Evolutionary conservation across 2,113 vertebrate genomes (phyloP), one percentile per base, ranked within the genome.

Genomic region (Lagopus leucura): DNA sequence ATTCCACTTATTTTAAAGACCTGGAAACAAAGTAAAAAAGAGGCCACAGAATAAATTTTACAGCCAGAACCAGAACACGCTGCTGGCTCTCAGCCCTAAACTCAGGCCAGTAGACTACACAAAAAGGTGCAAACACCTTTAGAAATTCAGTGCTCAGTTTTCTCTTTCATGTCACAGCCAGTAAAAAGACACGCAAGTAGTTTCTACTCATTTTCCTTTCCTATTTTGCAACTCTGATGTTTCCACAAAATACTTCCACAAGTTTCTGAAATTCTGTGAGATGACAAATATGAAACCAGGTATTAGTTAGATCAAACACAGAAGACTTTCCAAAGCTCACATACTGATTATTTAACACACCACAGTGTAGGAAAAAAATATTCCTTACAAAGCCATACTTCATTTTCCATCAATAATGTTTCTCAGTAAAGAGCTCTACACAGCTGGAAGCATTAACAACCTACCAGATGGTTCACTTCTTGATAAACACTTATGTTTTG

Each of bases 401-500:
- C 74, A 89, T 89, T 91, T 92, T 89, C 47, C 50, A 47, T 81
- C 55, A 58, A 10, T 89, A 91, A 69, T 9, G 24, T 71, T 94
- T 91, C 90, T 90, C 78, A 19, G 0, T 86, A 94, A 94, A 80
- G 75, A 90, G 50, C 74, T 88, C 67, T 38, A 64, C 71, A 72
- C 91, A 95, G 86, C 90, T 94, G 92, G 93, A 92, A 90, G 71
- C 64, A 93, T 52, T 82, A 95, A 89, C 78, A 92, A 78, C 43
- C 81, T 82, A 89, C 86, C 93, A 95, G 93, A 93, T 93, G 90
- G 91, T 84, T 96, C 80, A 11, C 65, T 94, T 95, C 92, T 88
- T 2, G 0, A 93, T 90, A 93, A 95, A 92, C 76, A 84, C 69
- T 91, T 77, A 61, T 17, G 1, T 89, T 92, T 83, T 88, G 12